A percentile compares a stretch with the other conserved stretches of the same genome.
Conservation (phyloP, 2,888 invertebrate species). For the Drosophila recens region DNA sequence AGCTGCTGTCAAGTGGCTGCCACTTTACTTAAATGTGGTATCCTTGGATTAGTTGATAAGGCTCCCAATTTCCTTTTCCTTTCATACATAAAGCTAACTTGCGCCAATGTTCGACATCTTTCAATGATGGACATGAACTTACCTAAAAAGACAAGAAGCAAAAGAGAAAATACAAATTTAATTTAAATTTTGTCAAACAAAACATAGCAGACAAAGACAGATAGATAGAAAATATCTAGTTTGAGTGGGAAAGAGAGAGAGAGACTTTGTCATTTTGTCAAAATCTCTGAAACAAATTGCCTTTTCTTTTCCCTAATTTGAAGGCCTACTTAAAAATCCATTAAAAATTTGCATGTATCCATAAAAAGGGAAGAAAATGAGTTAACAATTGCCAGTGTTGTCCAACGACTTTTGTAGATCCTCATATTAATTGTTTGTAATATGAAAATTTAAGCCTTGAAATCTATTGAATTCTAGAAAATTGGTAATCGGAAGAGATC, state of each 20-base stretch:
- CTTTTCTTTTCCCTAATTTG: constrained; percentile 74
- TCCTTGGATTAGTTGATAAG: constrained; percentile 23
- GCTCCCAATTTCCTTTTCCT: constrained; percentile 15
- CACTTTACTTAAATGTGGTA: constrained; percentile 42
- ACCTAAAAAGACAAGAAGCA: constrained; percentile 64
- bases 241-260: background rate
- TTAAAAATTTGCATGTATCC: constrained; percentile 82
- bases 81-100: constrained; percentile 31
- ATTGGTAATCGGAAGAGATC: background rate
- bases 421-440: constrained; percentile 1
- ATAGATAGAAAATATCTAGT: background rate
- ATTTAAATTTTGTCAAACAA: constrained; percentile 56
- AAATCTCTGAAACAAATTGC: constrained; percentile 76
- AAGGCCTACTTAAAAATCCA: constrained; percentile 82
- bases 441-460: background rate
- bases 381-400: constrained; percentile 33
- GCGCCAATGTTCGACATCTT: constrained; percentile 22
- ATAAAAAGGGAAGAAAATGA: constrained; percentile 46
- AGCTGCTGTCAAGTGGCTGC: constrained; percentile 48
- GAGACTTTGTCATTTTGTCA: constrained; percentile 43
- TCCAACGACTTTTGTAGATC: constrained; percentile 17
- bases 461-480: background rate
- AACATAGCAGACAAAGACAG: constrained; percentile 21
- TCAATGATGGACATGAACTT: constrained; percentile 49
- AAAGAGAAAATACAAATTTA: constrained; percentile 51